These are phyloP conservation scores for Petrolisthes cinctipes DNA, from an alignment of 2,888 invertebrate species.

Conservation along the genomic window DNA sequence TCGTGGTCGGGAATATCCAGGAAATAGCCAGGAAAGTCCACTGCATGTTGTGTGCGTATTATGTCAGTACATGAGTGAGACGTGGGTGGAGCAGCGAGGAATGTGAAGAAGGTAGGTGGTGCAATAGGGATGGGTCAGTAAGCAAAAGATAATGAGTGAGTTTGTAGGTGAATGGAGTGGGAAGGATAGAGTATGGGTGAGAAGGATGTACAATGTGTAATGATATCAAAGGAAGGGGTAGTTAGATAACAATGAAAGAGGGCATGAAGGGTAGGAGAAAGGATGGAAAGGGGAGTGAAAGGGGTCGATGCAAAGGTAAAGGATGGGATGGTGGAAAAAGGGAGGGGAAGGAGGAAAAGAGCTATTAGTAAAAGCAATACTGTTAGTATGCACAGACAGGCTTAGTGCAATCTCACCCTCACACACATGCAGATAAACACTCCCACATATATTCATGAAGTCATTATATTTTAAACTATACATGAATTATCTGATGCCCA, in stretches of 20 bases:
- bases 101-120: too few species aligned
- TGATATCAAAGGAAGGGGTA: not conserved
- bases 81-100: not conserved
- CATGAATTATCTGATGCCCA: too few species aligned
- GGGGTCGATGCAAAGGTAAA: not conserved
- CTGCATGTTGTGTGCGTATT: not conserved
- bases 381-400: not conserved
- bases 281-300: not conserved
- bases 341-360: not conserved
- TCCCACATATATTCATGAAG: not conserved
- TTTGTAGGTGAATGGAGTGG: not conserved
- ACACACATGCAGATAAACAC: not conserved
- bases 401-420: not conserved
- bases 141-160: not conserved
- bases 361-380: not conserved
- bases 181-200: not conserved
- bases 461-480: too few species aligned
- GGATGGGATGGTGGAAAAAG: not conserved
- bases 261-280: not conserved
- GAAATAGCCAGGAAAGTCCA: conserved; percentile 13
- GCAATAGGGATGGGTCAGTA: not conserved
- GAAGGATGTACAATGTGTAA: not conserved
- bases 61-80: not conserved
- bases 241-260: not conserved
- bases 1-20: not conserved